Evolutionary conservation across 2,113 vertebrate species (phyloP).

Genomic region (Nothobranchius kuhntae): DNA sequence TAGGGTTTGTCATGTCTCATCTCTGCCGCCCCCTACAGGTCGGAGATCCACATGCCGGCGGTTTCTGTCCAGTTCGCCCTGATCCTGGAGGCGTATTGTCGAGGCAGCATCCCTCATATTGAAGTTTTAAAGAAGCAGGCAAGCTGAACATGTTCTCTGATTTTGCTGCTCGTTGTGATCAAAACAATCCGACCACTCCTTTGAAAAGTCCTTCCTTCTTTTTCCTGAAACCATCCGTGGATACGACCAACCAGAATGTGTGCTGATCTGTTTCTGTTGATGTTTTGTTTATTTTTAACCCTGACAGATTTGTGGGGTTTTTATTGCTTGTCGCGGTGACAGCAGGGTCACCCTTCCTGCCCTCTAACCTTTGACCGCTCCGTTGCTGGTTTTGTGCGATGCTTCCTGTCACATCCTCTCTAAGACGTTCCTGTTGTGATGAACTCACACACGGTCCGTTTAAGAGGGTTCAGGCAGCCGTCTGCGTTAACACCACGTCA

Average conservation of each 20-base stretch:
- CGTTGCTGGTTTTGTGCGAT: slow-evolving; percentile 13
- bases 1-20: slow-evolving; percentile 8
- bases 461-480: not conserved
- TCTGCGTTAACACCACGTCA: not conserved
- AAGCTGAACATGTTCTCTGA: not conserved
- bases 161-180: not conserved
- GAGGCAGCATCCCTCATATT: slow-evolving; percentile 94
- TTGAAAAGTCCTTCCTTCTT: too few relatives aligned
- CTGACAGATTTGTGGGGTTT: slow-evolving; percentile 17
- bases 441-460: not conserved
- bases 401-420: slow-evolving; percentile 50
- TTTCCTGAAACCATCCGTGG: not conserved
- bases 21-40: slow-evolving; percentile 76
- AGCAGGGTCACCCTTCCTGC: slow-evolving; percentile 30
- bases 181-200: not conserved
- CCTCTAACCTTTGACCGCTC: slow-evolving; percentile 41
- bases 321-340: slow-evolving; percentile 34
- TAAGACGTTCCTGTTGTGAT: slow-evolving; percentile 60
- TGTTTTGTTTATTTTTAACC: slow-evolving; percentile 6
- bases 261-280: not conserved
- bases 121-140: slow-evolving; percentile 98
- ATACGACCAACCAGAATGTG: not conserved
- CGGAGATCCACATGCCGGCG: slow-evolving; percentile 93
- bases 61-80: slow-evolving; percentile 92
- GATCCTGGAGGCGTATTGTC: slow-evolving; percentile 95